These are phyloP conservation scores for Lepisosteus osseus DNA, from an alignment of 2,113 vertebrate genomes.

Conservation along the genomic window DNA sequence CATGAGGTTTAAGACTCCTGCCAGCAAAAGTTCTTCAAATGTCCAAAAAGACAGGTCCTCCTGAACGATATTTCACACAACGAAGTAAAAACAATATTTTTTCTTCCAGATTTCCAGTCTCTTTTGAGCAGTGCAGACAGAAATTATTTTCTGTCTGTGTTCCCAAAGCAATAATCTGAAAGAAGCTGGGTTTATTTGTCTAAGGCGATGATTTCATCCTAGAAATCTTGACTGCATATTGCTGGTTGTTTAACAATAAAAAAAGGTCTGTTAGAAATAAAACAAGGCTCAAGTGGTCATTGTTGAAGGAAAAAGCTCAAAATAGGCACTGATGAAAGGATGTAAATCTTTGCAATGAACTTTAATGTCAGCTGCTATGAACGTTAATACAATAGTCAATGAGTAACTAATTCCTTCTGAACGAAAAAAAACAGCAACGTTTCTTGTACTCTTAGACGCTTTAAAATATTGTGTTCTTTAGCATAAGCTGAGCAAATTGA, in stretches of 20 bases:
- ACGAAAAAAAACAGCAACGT: background rate
- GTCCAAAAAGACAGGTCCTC: conserved; percentile 67
- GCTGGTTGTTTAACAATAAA: conserved; percentile 71
- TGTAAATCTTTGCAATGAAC: conserved; percentile 44
- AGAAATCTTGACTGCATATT: conserved; percentile 76
- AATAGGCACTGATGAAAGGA: conserved; percentile 41
- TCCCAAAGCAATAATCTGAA: conserved; percentile 75
- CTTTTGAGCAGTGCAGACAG: conserved; percentile 74
- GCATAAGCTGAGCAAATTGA: background rate
- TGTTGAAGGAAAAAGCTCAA: conserved; percentile 52
- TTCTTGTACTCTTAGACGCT: background rate
- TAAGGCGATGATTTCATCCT: conserved; percentile 78
- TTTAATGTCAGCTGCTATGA: background rate
- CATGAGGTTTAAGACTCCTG: conserved; percentile 66
- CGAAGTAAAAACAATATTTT: conserved; percentile 87
- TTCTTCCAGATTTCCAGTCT: conserved; percentile 75
- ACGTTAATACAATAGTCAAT: background rate
- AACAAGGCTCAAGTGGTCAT: conserved; percentile 46
- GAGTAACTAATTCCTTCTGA: background rate
- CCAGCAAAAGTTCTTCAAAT: conserved; percentile 73
- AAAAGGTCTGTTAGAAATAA: conserved; percentile 58
- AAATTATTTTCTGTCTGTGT: conserved; percentile 79
- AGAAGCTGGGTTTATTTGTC: conserved; percentile 77
- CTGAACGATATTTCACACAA: conserved; percentile 83
- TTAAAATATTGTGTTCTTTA: conserved; percentile 17